Conservation (phyloP, 2,888 invertebrate species). For the Mesopsocus fuscifrons region DNA sequence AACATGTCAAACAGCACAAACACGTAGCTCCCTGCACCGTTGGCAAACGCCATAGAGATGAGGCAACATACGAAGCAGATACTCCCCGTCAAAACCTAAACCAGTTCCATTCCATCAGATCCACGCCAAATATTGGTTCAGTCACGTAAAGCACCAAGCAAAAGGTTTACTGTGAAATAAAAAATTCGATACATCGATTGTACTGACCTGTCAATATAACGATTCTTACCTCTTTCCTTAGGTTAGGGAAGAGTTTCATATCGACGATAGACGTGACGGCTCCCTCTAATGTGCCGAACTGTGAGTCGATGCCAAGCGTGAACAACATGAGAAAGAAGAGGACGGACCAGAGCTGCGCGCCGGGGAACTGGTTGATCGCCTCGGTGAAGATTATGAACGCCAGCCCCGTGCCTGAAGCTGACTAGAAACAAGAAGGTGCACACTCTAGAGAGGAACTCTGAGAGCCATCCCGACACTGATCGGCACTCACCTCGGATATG, state of each 20-base stretch:
- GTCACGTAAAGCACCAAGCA: not conserved
- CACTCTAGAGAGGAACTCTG: too few relatives aligned
- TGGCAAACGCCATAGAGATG: slow-evolving; percentile 78
- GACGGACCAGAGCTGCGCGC: slow-evolving; percentile 89
- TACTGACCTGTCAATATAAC: slow-evolving; percentile 56
- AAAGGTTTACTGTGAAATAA: not conserved
- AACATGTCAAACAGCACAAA: slow-evolving; percentile 88
- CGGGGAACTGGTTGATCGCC: slow-evolving; percentile 94
- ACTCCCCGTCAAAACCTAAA: slow-evolving; percentile 24
- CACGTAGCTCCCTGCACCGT: slow-evolving; percentile 84
- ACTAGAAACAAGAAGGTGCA: slow-evolving; percentile 40
- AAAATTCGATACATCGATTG: not conserved
- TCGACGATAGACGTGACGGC: slow-evolving; percentile 91
- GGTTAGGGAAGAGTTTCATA: slow-evolving; percentile 80
- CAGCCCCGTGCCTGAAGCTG: slow-evolving; percentile 87
- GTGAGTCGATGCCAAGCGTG: slow-evolving; percentile 89
- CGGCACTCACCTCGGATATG: too few relatives aligned
- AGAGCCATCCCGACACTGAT: too few relatives aligned
- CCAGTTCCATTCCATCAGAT: too few relatives aligned
- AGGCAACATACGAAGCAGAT: slow-evolving; percentile 64
- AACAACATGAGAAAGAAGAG: slow-evolving; percentile 94
- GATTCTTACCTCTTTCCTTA: slow-evolving; percentile 66
- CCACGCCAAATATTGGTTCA: too few relatives aligned
- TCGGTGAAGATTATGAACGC: slow-evolving; percentile 97
- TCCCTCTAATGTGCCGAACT: slow-evolving; percentile 89